Percentiles rank a stretch among this genome's conserved stretches.
Evolutionary conservation across 92 coral and sea anemone species (phyloP).

Genomic region (Isaurus tuberculatus): DNA sequence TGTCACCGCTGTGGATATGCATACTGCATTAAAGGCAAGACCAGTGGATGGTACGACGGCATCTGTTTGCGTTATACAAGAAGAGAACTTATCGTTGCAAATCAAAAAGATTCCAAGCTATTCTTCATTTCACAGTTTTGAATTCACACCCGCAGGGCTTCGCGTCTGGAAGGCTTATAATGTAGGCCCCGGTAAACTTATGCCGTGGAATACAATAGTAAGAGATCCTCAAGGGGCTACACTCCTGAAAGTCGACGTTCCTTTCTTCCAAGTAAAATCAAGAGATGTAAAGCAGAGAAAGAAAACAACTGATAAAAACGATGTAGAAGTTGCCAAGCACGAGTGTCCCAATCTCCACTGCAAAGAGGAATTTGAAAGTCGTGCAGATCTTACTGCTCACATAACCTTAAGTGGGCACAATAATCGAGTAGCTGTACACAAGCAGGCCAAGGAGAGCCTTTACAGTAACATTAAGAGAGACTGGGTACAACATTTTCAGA

Average conservation of each 20-base stretch:
- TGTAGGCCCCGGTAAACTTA: conserved; percentile 59
- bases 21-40: conserved; percentile 53
- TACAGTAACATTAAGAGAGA: conserved; percentile 54
- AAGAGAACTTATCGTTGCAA: conserved; percentile 48
- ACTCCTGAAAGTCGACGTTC: conserved; percentile 45
- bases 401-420: conserved; percentile 39
- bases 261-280: conserved; percentile 51
- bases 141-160: conserved; percentile 49
- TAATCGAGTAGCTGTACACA: conserved; percentile 36
- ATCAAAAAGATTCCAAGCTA: conserved; percentile 49
- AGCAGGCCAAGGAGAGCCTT: conserved; percentile 31
- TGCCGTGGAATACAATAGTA: conserved; percentile 53
- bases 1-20: conserved; percentile 51
- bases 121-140: conserved; percentile 52
- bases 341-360: conserved; percentile 61
- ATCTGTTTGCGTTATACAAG: conserved; percentile 48
- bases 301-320: conserved; percentile 38
- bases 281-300: conserved; percentile 30
- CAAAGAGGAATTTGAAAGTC: conserved; percentile 51
- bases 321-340: conserved; percentile 17
- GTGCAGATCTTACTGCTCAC: conserved; percentile 55
- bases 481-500: conserved; percentile 60
- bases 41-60: conserved; percentile 64
- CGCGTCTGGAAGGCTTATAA: conserved; percentile 61
- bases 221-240: conserved; percentile 46